A percentile compares a stretch with the other conserved stretches of the same genome.
Conservation (phyloP, 2,113 vertebrate species). For the Xenopus laevis region DNA sequence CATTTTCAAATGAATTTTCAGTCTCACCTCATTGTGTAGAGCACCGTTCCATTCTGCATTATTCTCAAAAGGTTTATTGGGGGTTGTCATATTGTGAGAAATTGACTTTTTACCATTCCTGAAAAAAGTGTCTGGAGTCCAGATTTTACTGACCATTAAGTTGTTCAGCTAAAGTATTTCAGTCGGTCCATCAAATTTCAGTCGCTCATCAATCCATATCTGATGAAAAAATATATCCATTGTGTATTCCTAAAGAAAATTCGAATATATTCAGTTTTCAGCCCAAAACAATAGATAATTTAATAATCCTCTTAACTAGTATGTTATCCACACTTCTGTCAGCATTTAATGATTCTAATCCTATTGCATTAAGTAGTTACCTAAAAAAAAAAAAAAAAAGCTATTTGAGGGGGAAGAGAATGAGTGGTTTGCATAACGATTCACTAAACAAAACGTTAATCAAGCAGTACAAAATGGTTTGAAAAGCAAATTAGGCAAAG, state of each 20-base stretch:
- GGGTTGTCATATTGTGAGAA: conserved; percentile 96
- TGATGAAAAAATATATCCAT: conserved; percentile 99
- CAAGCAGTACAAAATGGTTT: conserved; percentile 32
- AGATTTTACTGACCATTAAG: conserved; percentile 97
- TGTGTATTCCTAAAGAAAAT: conserved; percentile 83
- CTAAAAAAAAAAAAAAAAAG: conserved; percentile 19
- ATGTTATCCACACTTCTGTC: conserved; percentile 39
- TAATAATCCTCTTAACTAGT: conserved; percentile 36
- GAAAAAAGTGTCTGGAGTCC: conserved; percentile 99
- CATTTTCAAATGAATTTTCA: no score
- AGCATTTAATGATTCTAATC: conserved; percentile 40
- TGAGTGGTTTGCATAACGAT: conserved; percentile 17
- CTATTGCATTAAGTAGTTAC: conserved; percentile 42
- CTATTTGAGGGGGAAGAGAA: conserved; percentile 16
- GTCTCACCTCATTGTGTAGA: conserved; percentile 95
- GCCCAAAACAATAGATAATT: conserved; percentile 34
- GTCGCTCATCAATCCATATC: conserved; percentile 92
- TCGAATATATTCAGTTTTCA: conserved; percentile 27
- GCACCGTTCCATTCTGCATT: conserved; percentile 97
- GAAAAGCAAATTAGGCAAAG: conserved; percentile 30
- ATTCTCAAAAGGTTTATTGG: conserved; percentile 97
- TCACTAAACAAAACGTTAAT: conserved; percentile 38
- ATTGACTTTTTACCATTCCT: conserved; percentile 96
- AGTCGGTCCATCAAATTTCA: conserved; percentile 90
- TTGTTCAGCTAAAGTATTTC: conserved; percentile 97